These are phyloP conservation scores for Xerus inauris DNA, from an alignment of 2,113 vertebrate genomes.

Conservation along the genomic window DNA sequence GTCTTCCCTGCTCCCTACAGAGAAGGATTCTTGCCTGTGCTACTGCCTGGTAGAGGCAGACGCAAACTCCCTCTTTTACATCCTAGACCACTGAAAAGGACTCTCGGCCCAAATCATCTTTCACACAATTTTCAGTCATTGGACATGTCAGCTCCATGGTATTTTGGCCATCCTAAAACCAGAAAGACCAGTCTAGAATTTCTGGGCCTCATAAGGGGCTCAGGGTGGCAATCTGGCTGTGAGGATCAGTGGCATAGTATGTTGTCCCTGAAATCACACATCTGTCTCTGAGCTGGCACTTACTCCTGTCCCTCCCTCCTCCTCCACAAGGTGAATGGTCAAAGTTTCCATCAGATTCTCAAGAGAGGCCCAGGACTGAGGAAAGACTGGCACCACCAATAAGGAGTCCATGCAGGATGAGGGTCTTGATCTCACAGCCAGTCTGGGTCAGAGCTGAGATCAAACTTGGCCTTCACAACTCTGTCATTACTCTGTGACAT, in stretches of 20 bases:
- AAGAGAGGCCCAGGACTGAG: not conserved
- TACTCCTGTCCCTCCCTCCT: not conserved
- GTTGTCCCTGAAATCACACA: not conserved
- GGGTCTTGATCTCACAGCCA: not conserved
- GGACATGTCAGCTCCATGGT: not conserved
- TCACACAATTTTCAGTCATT: not conserved
- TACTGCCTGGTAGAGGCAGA: fast-evolving
- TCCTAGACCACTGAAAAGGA: not conserved
- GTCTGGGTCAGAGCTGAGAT: not conserved
- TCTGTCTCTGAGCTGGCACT: fast-evolving
- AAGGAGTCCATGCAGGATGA: fast-evolving
- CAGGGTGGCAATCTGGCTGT: fast-evolving
- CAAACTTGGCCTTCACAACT: not conserved
- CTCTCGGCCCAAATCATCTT: fast-evolving
- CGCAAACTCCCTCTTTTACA: too few relatives aligned
- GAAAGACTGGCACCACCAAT: not conserved
- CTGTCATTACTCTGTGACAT: not conserved
- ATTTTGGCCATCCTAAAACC: not conserved
- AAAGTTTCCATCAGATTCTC: not conserved
- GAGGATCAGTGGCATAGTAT: not conserved
- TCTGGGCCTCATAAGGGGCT: not conserved
- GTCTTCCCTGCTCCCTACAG: not conserved
- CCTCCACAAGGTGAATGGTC: not conserved
- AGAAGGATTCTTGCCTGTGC: not conserved
- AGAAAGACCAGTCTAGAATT: not conserved